A percentile compares a stretch with the other conserved stretches of the same genome.
Evolutionary conservation across 2,888 invertebrate genomes (phyloP).

Genomic region (Macrophya alboannulata): DNA sequence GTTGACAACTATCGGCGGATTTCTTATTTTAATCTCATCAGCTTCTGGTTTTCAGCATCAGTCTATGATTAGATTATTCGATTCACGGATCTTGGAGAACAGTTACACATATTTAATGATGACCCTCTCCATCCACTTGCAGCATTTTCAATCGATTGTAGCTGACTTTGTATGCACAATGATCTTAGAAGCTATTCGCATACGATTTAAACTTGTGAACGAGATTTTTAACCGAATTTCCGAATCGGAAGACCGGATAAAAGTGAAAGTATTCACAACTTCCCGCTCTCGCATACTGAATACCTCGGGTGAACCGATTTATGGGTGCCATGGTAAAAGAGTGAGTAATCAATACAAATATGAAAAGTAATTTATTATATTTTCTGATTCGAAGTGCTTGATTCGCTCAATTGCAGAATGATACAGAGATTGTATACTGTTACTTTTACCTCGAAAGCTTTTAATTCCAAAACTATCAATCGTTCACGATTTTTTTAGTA

Average conservation of each 20-base stretch:
- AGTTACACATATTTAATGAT: background rate
- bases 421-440: background rate
- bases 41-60: background rate
- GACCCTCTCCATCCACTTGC: background rate
- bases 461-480: background rate
- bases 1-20: background rate
- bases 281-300: background rate
- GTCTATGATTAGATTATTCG: background rate
- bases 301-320: background rate
- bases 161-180: background rate
- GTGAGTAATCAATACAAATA: slow-evolving; percentile 11
- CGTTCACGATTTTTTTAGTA: background rate
- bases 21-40: background rate
- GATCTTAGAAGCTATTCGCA: slow-evolving; percentile 19
- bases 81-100: background rate
- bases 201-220: slow-evolving; percentile 30
- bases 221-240: slow-evolving; percentile 7
- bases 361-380: background rate
- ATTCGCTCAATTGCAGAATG: background rate
- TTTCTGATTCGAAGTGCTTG: background rate
- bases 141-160: background rate
- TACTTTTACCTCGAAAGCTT: background rate
- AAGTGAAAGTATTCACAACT: background rate
- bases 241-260: slow-evolving; percentile 1
- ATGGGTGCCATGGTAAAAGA: background rate